Evolutionary conservation across 2,888 invertebrate genomes (phyloP).

Genomic region (Orthosia gracilis): DNA sequence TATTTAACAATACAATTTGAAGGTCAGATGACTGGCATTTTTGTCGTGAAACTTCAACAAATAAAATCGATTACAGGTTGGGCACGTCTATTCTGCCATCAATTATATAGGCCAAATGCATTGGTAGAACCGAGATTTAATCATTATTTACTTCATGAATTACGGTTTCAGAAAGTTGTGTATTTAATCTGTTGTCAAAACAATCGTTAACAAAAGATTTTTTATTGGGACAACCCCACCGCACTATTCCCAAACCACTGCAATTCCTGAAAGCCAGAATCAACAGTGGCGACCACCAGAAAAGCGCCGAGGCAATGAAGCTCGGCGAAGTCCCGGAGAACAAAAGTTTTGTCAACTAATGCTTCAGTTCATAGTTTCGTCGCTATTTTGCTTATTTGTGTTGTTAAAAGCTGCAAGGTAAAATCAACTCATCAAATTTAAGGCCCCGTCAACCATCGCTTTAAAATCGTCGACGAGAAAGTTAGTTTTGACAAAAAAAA

Average conservation of each 20-base stretch:
- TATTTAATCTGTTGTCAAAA: neutral
- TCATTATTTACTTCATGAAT: neutral
- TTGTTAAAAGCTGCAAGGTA: neutral
- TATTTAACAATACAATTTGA: neutral
- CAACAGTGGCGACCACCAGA: no score
- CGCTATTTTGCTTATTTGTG: neutral
- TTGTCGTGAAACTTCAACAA: neutral
- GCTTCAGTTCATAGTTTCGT: neutral
- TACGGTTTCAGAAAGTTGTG: neutral
- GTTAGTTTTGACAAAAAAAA: neutral
- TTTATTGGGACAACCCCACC: no score
- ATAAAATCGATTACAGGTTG: constrained; percentile 6
- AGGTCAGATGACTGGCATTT: constrained; percentile 3
- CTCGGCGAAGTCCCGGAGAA: no score
- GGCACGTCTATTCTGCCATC: neutral
- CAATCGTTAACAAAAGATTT: neutral
- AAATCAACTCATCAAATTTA: neutral
- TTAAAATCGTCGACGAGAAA: no score
- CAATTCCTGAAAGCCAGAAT: no score
- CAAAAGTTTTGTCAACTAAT: neutral
- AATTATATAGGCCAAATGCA: neutral
- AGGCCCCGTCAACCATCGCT: no score
- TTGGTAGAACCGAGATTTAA: neutral
- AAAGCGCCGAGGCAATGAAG: no score
- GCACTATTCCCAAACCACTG: no score